phyloP scores from a whole-genome alignment of 2,797 vertebrate species.

The Sciaenops ocellatus region DNA sequence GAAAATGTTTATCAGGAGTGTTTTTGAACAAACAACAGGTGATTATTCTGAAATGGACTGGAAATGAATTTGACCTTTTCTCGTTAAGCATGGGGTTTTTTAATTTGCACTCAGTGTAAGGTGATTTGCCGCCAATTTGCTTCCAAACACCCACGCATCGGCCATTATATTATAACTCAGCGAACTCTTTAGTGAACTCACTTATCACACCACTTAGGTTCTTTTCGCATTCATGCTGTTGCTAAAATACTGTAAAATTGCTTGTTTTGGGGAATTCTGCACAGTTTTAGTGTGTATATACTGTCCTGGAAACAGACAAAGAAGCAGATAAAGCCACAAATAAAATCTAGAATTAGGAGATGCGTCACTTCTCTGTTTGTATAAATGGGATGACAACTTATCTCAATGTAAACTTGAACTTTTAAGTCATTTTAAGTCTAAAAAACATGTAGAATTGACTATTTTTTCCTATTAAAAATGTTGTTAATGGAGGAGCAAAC shows the following conservation, averaged over 20 bases:
- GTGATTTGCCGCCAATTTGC: conserved; percentile 35
- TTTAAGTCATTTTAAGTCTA: background rate
- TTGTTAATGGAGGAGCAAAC: background rate
- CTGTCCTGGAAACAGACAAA: background rate
- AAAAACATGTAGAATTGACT: no score
- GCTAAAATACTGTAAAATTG: background rate
- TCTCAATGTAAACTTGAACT: background rate
- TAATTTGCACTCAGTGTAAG: conserved; percentile 34
- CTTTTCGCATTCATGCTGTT: background rate
- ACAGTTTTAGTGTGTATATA: background rate
- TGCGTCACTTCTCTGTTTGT: background rate
- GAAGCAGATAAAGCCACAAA: background rate
- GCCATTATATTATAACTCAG: background rate
- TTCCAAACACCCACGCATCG: background rate
- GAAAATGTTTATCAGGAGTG: conserved; percentile 3
- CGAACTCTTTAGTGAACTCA: background rate
- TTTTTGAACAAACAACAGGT: conserved; percentile 3
- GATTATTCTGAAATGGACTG: conserved; percentile 12
- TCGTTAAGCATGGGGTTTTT: conserved; percentile 1
- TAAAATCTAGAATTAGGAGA: background rate
- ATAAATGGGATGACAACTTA: background rate
- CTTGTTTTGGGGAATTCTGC: background rate
- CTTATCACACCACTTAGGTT: background rate
- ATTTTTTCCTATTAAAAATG: background rate
- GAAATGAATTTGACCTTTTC: conserved; percentile 47